These are phyloP conservation scores for Mus spretus DNA, from an alignment of 2,797 vertebrate species.

Conservation along the genomic window DNA sequence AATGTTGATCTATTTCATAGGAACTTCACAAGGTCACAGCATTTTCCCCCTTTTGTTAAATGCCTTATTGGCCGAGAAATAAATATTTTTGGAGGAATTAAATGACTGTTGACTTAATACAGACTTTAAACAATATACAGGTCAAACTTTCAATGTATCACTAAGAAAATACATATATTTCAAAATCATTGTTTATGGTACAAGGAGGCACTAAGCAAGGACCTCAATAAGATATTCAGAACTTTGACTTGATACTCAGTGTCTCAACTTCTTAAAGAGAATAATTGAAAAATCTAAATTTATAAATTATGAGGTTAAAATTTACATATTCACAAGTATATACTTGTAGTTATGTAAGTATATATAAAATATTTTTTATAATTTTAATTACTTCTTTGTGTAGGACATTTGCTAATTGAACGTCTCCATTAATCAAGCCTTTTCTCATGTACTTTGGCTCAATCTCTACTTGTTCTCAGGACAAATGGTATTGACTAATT, in stretches of 20 bases:
- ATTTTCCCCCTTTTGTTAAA: not conserved
- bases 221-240: not conserved
- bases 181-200: not conserved
- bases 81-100: not conserved
- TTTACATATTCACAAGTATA: not conserved
- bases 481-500: constrained; percentile 78
- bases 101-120: not conserved
- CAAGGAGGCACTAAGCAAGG: not conserved
- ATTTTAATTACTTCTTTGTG: constrained; percentile 7
- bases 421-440: constrained; percentile 58
- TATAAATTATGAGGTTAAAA: not conserved
- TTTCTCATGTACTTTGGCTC: constrained; percentile 30
- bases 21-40: not conserved
- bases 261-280: not conserved
- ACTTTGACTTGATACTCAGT: not conserved
- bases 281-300: not conserved
- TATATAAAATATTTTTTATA: not conserved
- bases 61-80: not conserved
- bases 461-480: constrained; percentile 73
- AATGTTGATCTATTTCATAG: not conserved
- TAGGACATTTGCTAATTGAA: constrained; percentile 32
- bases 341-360: not conserved
- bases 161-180: constrained; percentile 3
- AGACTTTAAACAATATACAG: not conserved
- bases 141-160: constrained; percentile 13